These are phyloP conservation scores for Chaenodraco wilsoni DNA, from an alignment of 2,797 vertebrate genomes.

Conservation along the genomic window DNA sequence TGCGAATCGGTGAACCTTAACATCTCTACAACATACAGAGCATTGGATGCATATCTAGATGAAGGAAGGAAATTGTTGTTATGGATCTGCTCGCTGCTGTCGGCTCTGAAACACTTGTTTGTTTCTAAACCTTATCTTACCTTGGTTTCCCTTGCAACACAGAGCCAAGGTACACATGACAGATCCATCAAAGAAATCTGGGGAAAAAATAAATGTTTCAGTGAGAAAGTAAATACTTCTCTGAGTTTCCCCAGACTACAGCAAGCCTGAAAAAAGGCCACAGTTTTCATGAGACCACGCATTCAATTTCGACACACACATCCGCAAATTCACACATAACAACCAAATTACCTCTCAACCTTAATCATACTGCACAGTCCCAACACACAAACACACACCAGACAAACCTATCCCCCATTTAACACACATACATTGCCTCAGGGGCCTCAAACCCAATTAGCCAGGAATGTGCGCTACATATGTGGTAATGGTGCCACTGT, in stretches of 20 bases:
- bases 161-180: slow-evolving; percentile 11
- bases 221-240: slow-evolving; percentile 11
- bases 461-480: slow-evolving; percentile 66
- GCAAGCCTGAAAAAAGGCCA: not conserved
- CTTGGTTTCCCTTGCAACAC: slow-evolving; percentile 18
- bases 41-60: not conserved
- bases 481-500: slow-evolving; percentile 65
- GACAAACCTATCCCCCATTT: slow-evolving; percentile 22
- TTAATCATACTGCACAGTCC: slow-evolving; percentile 43
- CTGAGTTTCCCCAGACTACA: slow-evolving; percentile 5
- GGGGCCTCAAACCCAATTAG: slow-evolving; percentile 68
- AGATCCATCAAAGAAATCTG: slow-evolving; percentile 14
- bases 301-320: slow-evolving; percentile 16
- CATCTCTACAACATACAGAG: slow-evolving; percentile 21
- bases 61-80: no score
- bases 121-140: slow-evolving; percentile 51
- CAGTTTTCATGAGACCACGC: slow-evolving; percentile 25
- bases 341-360: slow-evolving; percentile 53
- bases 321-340: slow-evolving; percentile 6
- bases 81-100: no score
- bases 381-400: slow-evolving; percentile 42
- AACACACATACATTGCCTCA: slow-evolving; percentile 39
- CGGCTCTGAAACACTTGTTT: slow-evolving; percentile 37
- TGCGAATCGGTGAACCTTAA: no score
- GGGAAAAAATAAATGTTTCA: slow-evolving; percentile 16